Evolutionary conservation across 2,888 invertebrate species (phyloP), one percentile per base, ranked within the genome.

Genomic region (Cheilosia pagana): DNA sequence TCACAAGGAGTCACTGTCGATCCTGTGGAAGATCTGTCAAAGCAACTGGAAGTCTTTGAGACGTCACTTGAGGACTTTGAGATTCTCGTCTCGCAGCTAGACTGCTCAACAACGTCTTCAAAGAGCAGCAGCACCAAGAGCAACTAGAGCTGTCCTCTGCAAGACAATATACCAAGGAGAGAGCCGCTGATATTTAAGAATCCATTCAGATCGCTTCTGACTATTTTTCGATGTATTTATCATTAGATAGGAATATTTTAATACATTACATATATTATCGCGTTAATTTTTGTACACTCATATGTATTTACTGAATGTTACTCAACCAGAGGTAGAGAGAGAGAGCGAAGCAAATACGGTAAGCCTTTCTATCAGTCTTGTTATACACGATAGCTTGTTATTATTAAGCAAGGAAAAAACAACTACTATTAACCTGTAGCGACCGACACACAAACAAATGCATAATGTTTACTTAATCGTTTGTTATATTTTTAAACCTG

Each of bases 11-110:
- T 45, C 31, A 16, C 65, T 19, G 35, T 57, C 52, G 88, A 72
- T 75, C 85, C 88, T 50, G 89, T 91, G 41, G 90, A 91, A 31
- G 92, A 92, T 71, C 87, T 92, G 12, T 91, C 92, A 4, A 89
- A 90, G 67, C 92, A 92, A 74, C 79, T 92, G 87, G 92, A 92
- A 82, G 88, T 91, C 85, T 92, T 92, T 82, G 92, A 92, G 87
- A 92, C 91, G 12, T 92, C 92, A 25, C 87, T 92, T 21, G 90
- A 90, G 63, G 91, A 92, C 86, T 92, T 92, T 79, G 92, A 92
- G 75, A 89, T 90, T 68, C 89, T 92, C 23, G 92, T 92, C 10
- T 91, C 91, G 35, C 92, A 92, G 57, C 89, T 92, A 88, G 88
- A 81, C 76, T 81, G 75, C 21, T 89, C 89, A 59, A 89, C 90